Conservation (phyloP, 2,888 invertebrate species). For the Lycocerus yunnanus region DNA sequence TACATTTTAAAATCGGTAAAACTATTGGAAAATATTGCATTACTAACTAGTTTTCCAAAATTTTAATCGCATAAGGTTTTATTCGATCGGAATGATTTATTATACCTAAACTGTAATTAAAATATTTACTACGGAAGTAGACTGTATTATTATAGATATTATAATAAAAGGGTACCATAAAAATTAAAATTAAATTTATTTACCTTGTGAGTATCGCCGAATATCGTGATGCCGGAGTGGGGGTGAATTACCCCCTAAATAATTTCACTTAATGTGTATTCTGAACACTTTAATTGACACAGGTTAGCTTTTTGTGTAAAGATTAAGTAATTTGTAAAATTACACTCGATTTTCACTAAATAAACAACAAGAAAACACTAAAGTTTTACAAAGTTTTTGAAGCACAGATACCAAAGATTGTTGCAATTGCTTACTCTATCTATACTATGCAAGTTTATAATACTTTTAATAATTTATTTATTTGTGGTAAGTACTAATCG, state of each 20-base stretch:
- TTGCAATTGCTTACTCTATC: background rate
- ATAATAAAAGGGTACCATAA: no score
- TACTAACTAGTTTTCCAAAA: background rate
- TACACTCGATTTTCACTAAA: background rate
- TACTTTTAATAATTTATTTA: slow-evolving; percentile 5
- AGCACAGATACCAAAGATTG: background rate
- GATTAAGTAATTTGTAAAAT: background rate
- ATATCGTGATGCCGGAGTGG: slow-evolving; percentile 56
- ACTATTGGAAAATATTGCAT: no score
- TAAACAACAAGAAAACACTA: background rate
- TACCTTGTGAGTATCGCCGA: slow-evolving; percentile 57
- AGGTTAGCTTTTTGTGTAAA: background rate
- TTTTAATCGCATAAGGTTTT: background rate
- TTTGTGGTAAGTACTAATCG: background rate
- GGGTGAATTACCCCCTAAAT: slow-evolving; percentile 42
- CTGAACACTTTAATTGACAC: background rate
- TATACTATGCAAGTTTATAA: background rate
- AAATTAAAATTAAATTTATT: slow-evolving; percentile 15
- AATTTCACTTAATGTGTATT: background rate
- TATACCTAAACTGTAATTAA: no score
- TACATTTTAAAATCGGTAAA: background rate
- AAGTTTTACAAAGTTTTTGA: background rate
- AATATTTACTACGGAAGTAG: no score
- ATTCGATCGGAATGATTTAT: background rate
- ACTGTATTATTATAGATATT: background rate